phyloP scores from a whole-genome alignment of 2,113 vertebrate species.

The Oceanodroma tethys region DNA sequence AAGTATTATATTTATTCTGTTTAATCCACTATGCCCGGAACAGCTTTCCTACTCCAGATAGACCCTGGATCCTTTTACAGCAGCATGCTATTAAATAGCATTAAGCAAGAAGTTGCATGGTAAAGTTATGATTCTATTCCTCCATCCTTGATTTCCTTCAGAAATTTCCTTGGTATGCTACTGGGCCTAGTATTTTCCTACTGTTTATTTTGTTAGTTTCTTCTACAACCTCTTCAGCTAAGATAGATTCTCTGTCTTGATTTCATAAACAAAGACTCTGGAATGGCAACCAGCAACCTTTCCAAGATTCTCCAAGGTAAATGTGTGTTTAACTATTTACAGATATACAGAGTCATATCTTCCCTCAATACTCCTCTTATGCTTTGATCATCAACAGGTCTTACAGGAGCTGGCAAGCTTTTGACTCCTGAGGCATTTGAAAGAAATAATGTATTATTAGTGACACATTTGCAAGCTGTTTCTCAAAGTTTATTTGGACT shows the following conservation, averaged over 20 bases:
- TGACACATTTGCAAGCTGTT: background rate
- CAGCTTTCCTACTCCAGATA: background rate
- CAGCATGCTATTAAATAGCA: background rate
- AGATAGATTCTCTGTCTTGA: background rate
- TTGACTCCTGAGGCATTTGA: background rate
- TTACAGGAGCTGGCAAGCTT: background rate
- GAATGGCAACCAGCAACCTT: background rate
- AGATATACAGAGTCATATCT: background rate
- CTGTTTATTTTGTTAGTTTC: background rate
- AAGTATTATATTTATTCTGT: background rate
- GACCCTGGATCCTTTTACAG: background rate
- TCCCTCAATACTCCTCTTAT: background rate
- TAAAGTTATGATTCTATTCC: background rate
- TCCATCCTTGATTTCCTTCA: background rate
- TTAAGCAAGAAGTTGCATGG: background rate
- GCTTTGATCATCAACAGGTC: background rate
- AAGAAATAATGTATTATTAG: background rate
- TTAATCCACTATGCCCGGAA: background rate
- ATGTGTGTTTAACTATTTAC: background rate
- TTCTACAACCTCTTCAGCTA: background rate
- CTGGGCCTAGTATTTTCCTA: background rate
- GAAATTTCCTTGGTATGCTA: background rate
- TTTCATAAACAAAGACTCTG: background rate
- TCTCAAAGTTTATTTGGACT: background rate
- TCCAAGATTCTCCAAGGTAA: background rate